Percentiles rank a stretch among this genome's conserved stretches.
phyloP scores from a whole-genome alignment of 2,113 vertebrate species.

The Hypanus sabinus region DNA sequence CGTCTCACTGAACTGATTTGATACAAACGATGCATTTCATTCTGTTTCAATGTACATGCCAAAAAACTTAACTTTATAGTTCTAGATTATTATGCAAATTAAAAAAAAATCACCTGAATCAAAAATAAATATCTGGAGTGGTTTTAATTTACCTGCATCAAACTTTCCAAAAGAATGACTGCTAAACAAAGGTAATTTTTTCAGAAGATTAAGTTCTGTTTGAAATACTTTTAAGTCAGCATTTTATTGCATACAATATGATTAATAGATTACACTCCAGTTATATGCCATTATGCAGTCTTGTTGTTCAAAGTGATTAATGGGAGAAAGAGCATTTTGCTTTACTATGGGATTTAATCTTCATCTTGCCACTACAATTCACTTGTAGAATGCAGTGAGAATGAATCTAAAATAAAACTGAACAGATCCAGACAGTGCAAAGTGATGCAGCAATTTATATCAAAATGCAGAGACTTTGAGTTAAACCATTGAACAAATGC shows the following conservation, averaged over 20 bases:
- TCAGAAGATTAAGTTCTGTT: conserved; percentile 26
- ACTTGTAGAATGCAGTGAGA: neutral
- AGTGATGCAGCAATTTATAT: neutral
- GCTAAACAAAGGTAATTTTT: neutral
- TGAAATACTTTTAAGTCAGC: conserved; percentile 1
- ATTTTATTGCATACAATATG: neutral
- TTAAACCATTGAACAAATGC: neutral
- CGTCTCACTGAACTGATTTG: too few relatives aligned
- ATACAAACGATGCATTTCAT: too few relatives aligned
- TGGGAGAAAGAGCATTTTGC: neutral
- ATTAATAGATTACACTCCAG: neutral
- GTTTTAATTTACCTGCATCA: neutral
- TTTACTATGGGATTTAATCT: neutral
- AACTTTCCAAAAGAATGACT: conserved; percentile 5
- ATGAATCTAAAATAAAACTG: neutral
- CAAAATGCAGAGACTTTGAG: neutral
- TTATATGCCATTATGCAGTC: neutral
- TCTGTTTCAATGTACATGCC: too few relatives aligned
- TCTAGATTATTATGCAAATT: neutral
- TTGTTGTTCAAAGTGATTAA: neutral
- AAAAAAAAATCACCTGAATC: neutral
- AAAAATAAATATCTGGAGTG: neutral
- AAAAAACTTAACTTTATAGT: neutral
- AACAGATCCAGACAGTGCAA: neutral
- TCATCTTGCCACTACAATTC: neutral